Base-by-base conservation (phyloP, 2,113 vertebrate species). In the Apeltes quadracus region DNA sequence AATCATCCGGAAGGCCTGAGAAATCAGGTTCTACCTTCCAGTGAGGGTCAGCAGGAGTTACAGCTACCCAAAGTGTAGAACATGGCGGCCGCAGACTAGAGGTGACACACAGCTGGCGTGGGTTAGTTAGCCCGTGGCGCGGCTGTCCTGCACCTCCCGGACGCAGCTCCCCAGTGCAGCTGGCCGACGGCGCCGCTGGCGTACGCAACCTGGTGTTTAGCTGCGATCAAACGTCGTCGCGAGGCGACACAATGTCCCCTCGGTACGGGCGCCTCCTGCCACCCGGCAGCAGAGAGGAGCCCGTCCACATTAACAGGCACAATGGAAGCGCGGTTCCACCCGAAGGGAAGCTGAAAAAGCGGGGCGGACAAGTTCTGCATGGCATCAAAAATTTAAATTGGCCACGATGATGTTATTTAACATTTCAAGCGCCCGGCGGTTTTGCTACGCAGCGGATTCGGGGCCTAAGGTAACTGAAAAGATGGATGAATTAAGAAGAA, bases 281-380 rank as follows among this genome's bases (percentile, higher is more conserved):
- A 82, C 78, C 82, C 81, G 83, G 75, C 63, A 16, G 77, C 77
- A 72, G 69, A 81, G 86, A 86, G 65, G 74, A 87, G 81, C 72
- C 72, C 82, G 63, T 84, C 80, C 79, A 82, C 83, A 86, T 81
- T 79, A 83, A 82, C 72, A 48, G 71, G 50, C 79, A 39, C 62
- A 74, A 82, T 88, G 79, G 83, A 78, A 85, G 82, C 72, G 57
- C 78, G 72, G 80, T 79, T 83, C 69, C 46, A 14, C 76, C 75
- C n/a, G n/a, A n/a, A n/a, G n/a, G n/a, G 64, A 73, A 41, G 2
- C 70, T 54, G 73, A 64, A 67, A 46, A 61, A 53, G 18, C 29
- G 41, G 53, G 55, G 39, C 13, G 38, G 64, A 81, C 67, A 76
- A 74, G 75, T 76, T 22, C 76, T 58, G 63, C 53, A 22, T 71